Percentiles rank a stretch among this genome's conserved stretches.
These are phyloP conservation scores for Syngnathus scovelli DNA, from an alignment of 2,113 vertebrate species.

Conservation along the genomic window DNA sequence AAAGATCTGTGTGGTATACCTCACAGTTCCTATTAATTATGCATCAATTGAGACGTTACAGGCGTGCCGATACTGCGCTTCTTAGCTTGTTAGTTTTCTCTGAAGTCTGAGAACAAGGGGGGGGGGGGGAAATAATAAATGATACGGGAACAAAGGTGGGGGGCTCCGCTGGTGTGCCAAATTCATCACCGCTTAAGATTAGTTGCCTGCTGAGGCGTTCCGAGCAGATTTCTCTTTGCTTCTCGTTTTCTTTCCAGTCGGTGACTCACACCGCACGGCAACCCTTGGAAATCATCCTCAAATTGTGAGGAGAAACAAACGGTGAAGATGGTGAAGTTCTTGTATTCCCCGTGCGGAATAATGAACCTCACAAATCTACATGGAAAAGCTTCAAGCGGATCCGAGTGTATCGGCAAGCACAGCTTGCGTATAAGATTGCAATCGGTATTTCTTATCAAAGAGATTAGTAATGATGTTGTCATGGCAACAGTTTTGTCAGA, in stretches of 20 bases:
- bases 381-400: too few relatives aligned
- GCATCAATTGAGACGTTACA: constrained; percentile 28
- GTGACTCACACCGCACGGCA: constrained; percentile 28
- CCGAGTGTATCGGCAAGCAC: too few relatives aligned
- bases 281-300: constrained; percentile 35
- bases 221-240: constrained; percentile 28
- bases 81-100: constrained; percentile 31
- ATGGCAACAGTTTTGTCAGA: too few relatives aligned
- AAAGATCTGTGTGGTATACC: constrained; percentile 31
- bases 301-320: constrained; percentile 41
- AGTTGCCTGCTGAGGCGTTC: constrained; percentile 31
- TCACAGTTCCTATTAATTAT: constrained; percentile 56
- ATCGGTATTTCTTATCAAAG: too few relatives aligned
- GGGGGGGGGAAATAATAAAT: constrained; percentile 20
- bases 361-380: too few relatives aligned
- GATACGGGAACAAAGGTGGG: constrained; percentile 47
- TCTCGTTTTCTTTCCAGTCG: constrained; percentile 31
- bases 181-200: constrained; percentile 47
- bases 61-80: constrained; percentile 19
- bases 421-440: too few relatives aligned
- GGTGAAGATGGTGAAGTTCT: constrained; percentile 7
- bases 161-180: constrained; percentile 32
- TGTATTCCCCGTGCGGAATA: not conserved
- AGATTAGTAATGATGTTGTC: too few relatives aligned
- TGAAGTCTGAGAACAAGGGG: constrained; percentile 16